Evolutionary conservation across 2,113 vertebrate genomes (phyloP).

Genomic region (Podilymbus podiceps): DNA sequence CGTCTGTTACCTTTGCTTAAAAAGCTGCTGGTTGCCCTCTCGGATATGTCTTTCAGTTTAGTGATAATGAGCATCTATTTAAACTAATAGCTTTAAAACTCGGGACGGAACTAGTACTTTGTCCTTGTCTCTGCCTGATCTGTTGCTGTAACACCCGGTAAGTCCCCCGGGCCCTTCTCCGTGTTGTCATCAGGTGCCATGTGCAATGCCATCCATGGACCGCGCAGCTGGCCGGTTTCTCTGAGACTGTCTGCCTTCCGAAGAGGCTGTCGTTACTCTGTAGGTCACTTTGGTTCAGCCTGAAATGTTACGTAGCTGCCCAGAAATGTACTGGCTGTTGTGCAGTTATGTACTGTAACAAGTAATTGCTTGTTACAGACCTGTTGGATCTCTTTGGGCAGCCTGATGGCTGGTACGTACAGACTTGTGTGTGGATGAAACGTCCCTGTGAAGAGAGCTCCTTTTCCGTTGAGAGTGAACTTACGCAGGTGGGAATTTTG

Average conservation of each 20-base stretch:
- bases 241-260: neutral
- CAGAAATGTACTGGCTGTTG: neutral
- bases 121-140: neutral
- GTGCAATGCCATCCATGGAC: no score
- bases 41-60: neutral
- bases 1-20: neutral
- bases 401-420: neutral
- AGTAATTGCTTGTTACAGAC: neutral
- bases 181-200: neutral
- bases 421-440: neutral
- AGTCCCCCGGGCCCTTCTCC: neutral
- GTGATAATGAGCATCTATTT: neutral
- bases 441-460: neutral
- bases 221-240: neutral
- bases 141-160: neutral
- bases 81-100: neutral
- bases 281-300: neutral
- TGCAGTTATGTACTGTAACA: no score
- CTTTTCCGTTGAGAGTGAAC: neutral
- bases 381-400: neutral
- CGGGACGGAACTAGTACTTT: neutral
- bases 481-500: neutral
- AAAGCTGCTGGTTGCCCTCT: neutral
- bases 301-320: neutral
- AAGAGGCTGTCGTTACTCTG: neutral